Base-by-base conservation (phyloP, 2,888 invertebrate species). In the Dexiosoma caninum region DNA sequence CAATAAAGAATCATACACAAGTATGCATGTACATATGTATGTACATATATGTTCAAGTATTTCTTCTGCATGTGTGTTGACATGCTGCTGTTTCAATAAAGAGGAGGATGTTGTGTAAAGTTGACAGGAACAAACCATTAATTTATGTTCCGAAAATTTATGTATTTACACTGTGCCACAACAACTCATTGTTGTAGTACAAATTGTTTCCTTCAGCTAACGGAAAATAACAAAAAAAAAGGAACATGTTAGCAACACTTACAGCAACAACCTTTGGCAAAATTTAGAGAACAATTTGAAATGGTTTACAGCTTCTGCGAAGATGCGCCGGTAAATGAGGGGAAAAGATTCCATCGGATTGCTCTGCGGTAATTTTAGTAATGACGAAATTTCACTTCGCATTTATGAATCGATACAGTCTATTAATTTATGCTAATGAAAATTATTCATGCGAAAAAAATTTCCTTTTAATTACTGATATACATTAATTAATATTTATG, bases 51-150 rank as follows among this genome's bases (percentile, higher is more conserved):
- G n/a, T 32, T 55, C 16, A 16, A 44, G 30, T 23, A 21, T 66
- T 14, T 16, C 49, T 19, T 30, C 12, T 70, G 53, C 6, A 49
- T 49, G 35, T 69, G 35, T 53, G 21, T 14, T 64, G 40, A 35
- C 42, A 40, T 46, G 37, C 5, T 44, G 19, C 55, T 60, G 23
- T 67, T 57, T 32, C 21, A 14, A 23, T 21, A 59, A 51, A 27
- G 49, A 27, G 49, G 19, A 59, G 70, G 35, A 42, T 75, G 51
- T 67, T 75, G 32, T 66, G 32, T 59, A 57, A 70, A 49, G 55
- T 64, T 77, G 70, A 62, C 70, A 70, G 70, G 77, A 55, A 77
- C 62, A 62, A 55, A 67, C 80, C 72, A 81, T 76, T 76, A 72
- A 81, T 76, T 71, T 72, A 72, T 67, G 30, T 10, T 49, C 49